phyloP scores from a whole-genome alignment of 2,113 vertebrate genomes.

The Natator depressus region DNA sequence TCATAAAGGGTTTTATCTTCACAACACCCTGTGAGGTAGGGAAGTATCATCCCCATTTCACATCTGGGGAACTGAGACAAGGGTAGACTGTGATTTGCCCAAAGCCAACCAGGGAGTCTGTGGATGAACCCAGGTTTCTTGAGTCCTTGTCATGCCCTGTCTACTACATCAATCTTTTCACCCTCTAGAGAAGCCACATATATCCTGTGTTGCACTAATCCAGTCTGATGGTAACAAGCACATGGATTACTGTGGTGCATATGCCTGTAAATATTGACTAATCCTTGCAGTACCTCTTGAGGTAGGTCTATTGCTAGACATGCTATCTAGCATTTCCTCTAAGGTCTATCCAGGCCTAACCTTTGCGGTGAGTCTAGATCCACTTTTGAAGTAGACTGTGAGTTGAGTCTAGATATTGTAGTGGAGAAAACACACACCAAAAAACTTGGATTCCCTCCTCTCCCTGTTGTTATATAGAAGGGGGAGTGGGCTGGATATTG shows the following conservation, averaged over 20 bases:
- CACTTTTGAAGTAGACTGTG: too few species aligned
- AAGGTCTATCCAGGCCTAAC: neutral
- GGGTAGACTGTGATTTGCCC: neutral
- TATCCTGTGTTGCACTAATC: neutral
- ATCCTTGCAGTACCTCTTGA: neutral
- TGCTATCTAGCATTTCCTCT: neutral
- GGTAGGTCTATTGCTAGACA: neutral
- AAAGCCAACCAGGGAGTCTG: neutral
- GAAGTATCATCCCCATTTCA: neutral
- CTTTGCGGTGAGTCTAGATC: neutral
- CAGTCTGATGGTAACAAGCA: neutral
- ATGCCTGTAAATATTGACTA: neutral
- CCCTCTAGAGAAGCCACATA: neutral
- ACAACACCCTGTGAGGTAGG: neutral
- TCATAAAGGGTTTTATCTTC: neutral
- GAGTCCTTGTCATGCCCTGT: neutral
- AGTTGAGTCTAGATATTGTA: neutral
- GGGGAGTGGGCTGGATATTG: neutral
- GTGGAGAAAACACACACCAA: constrained; percentile 22
- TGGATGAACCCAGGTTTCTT: neutral
- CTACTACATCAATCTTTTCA: neutral
- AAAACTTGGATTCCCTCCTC: neutral
- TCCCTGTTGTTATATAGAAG: neutral
- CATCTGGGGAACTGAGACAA: neutral
- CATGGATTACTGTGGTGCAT: neutral